Conservation (phyloP, 2,888 invertebrate species). For the Ceraclea dissimilis region DNA sequence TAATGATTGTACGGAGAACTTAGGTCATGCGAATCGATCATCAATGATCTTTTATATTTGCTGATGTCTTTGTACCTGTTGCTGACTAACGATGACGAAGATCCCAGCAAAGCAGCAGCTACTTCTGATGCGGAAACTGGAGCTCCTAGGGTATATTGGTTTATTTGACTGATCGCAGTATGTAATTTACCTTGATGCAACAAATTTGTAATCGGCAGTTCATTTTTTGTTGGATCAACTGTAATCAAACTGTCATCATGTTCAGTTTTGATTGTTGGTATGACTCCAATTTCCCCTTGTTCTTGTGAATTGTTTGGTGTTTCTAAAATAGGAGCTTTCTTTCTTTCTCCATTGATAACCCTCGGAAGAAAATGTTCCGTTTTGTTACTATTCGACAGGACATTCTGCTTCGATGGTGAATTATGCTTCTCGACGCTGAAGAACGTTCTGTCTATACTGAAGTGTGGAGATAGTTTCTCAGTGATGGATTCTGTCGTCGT, state of each 20-base stretch:
- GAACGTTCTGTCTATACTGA: conserved; percentile 25
- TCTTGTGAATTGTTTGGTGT: conserved; percentile 18
- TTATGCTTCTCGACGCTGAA: conserved; percentile 24
- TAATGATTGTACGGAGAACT: conserved; percentile 71
- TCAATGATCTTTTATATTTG: conserved; percentile 33
- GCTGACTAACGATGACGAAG: conserved; percentile 41
- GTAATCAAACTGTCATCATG: conserved; percentile 21
- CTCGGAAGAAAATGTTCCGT: conserved; percentile 4
- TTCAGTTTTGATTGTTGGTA: conserved; percentile 22
- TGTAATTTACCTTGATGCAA: conserved; percentile 9
- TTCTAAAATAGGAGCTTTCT: conserved; percentile 8
- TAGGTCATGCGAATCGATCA: conserved; percentile 54
- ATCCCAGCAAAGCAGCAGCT: conserved; percentile 45
- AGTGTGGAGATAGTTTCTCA: conserved; percentile 26
- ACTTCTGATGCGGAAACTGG: conserved; percentile 47
- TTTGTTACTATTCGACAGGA: neutral
- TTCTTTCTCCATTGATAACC: conserved; percentile 12
- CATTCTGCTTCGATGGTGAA: conserved; percentile 11
- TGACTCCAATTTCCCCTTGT: conserved; percentile 2
- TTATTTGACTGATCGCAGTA: conserved; percentile 11
- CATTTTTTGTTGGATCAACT: conserved; percentile 17
- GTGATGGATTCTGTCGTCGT: conserved; percentile 21
- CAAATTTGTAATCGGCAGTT: conserved; percentile 8
- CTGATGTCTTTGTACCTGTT: conserved; percentile 30
- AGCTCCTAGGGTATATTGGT: conserved; percentile 32